A percentile compares a stretch with the other conserved stretches of the same genome.
Conservation (phyloP, 2,797 vertebrate species). For the Sphenopsis melanotis region DNA sequence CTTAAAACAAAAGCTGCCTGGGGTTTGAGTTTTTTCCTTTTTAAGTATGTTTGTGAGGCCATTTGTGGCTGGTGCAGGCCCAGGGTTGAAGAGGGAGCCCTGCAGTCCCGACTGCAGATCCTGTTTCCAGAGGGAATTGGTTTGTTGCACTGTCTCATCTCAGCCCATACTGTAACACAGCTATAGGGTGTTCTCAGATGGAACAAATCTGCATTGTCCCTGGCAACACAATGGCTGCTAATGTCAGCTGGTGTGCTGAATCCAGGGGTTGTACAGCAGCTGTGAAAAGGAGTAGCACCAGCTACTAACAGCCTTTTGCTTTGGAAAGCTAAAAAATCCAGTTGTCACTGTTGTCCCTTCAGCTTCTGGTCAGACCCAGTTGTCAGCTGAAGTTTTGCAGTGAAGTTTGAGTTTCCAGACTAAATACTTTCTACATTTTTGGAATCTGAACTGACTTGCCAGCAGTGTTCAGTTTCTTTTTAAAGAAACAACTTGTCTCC, state of each 20-base stretch:
- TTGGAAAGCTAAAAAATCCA: neutral
- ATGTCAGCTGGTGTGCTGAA: neutral
- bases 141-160: neutral
- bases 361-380: neutral
- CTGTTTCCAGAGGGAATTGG: neutral
- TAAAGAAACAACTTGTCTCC: slow-evolving; percentile 27
- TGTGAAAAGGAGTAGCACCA: neutral
- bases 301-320: neutral
- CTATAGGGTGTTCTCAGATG: neutral
- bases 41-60: neutral
- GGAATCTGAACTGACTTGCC: slow-evolving; percentile 28
- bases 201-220: neutral
- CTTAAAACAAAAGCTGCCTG: neutral
- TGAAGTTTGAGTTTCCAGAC: slow-evolving; percentile 11
- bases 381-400: neutral
- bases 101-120: neutral
- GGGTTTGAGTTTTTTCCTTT: neutral
- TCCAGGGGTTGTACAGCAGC: neutral
- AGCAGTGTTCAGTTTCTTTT: slow-evolving; percentile 18
- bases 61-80: neutral
- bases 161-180: neutral
- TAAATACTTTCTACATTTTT: slow-evolving; percentile 3
- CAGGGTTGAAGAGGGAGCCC: neutral
- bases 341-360: neutral
- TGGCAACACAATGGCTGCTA: neutral